These are phyloP conservation scores for Maniola hyperantus DNA, from an alignment of 2,888 invertebrate species.

Conservation along the genomic window DNA sequence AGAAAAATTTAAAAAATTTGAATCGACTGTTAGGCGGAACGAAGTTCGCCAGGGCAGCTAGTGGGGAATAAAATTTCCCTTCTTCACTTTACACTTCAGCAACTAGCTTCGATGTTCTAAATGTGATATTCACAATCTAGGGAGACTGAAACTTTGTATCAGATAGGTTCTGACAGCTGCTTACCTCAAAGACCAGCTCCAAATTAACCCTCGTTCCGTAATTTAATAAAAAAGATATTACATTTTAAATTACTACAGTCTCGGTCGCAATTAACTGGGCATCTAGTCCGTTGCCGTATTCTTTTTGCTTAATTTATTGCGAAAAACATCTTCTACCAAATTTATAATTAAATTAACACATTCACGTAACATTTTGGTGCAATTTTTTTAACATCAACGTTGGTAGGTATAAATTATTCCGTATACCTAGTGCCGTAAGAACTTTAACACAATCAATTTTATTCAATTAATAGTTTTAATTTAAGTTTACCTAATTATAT, in stretches of 20 bases:
- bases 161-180: neutral
- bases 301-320: conserved; percentile 1
- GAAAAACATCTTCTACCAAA: conserved; percentile 21
- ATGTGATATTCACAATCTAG: no score
- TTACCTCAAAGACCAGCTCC: neutral
- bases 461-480: no score
- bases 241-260: conserved; percentile 7
- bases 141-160: no score
- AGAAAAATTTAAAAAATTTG: no score
- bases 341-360: conserved; percentile 27
- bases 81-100: no score
- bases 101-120: no score
- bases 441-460: conserved; percentile 4
- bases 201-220: neutral
- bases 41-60: no score
- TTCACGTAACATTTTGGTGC: conserved; percentile 11
- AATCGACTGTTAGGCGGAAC: no score
- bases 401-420: no score
- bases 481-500: no score
- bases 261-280: conserved; percentile 14
- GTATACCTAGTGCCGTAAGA: conserved; percentile 9
- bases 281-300: conserved; percentile 11
- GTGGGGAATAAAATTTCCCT: no score
- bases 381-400: conserved; percentile 9
- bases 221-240: conserved; percentile 11